These are phyloP conservation scores for Hetaerina americana DNA, from an alignment of 1,140 invertebrate species.

Conservation along the genomic window DNA sequence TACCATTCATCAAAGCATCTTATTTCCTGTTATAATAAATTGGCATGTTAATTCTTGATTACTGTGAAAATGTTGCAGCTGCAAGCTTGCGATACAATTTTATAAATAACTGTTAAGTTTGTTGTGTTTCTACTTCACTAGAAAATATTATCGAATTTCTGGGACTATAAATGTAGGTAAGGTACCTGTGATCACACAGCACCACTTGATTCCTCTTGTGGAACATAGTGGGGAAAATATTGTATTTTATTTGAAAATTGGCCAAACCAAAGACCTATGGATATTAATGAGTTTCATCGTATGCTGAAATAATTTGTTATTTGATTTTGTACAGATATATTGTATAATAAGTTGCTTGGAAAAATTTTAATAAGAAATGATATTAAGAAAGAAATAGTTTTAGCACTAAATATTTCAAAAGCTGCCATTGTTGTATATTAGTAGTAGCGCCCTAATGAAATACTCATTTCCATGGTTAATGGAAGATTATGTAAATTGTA, in stretches of 20 bases:
- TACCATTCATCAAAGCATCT: background rate
- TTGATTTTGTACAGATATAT: background rate
- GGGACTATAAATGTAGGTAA: background rate
- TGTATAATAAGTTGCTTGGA: background rate
- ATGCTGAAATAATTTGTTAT: background rate
- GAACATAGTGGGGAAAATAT: background rate
- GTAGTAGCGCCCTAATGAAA: background rate
- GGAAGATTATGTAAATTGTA: background rate
- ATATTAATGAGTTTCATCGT: background rate
- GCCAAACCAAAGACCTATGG: background rate
- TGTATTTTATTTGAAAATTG: background rate
- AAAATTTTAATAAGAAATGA: too few species aligned
- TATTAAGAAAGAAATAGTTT: background rate
- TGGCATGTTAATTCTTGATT: background rate
- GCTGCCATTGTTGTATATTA: background rate
- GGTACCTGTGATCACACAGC: background rate
- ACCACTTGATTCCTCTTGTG: background rate
- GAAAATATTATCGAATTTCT: background rate
- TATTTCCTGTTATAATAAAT: background rate
- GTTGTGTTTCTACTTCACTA: background rate
- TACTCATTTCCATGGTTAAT: background rate
- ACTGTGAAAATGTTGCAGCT: background rate
- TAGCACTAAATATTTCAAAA: background rate
- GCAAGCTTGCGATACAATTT: too few species aligned
- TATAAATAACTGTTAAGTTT: background rate